Evolutionary conservation across 2,113 vertebrate species (phyloP).

Genomic region (Periophthalmodon schlosseri): DNA sequence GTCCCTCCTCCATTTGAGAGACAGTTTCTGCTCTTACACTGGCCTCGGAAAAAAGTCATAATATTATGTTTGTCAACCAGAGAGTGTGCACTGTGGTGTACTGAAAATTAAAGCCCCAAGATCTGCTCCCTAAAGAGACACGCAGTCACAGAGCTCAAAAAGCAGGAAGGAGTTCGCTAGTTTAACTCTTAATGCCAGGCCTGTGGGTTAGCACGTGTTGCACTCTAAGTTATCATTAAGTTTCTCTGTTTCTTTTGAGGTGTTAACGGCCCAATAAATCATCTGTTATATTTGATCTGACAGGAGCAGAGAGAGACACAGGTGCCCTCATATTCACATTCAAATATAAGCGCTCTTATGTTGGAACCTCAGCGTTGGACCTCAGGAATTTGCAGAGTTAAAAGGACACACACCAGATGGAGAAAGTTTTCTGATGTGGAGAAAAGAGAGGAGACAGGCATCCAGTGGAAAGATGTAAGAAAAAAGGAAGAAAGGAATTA

Average conservation of each 20-base stretch:
- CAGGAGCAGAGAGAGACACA: constrained; percentile 36
- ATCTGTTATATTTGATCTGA: constrained; percentile 45
- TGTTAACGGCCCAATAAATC: constrained; percentile 42
- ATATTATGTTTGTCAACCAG: constrained; percentile 77
- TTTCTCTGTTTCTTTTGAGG: constrained; percentile 26
- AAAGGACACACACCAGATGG: constrained; percentile 65
- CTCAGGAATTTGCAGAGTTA: constrained; percentile 48
- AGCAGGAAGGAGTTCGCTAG: constrained; percentile 36
- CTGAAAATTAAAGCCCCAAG: constrained; percentile 66
- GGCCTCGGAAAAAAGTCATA: constrained; percentile 66
- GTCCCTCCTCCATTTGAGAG: constrained; percentile 52
- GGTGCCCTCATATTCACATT: constrained; percentile 47
- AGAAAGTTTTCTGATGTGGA: constrained; percentile 43
- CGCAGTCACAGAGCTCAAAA: constrained; percentile 40
- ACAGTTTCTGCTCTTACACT: constrained; percentile 48
- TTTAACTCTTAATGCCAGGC: constrained; percentile 20
- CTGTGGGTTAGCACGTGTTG: neutral
- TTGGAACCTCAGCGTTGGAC: constrained; percentile 45
- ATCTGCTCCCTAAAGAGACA: constrained; percentile 58
- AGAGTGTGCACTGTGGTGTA: constrained; percentile 54
- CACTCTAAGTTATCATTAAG: constrained; percentile 6
- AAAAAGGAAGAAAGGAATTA: constrained; percentile 36
- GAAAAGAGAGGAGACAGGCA: constrained; percentile 5
- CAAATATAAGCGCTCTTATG: constrained; percentile 53
- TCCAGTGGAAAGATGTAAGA: constrained; percentile 3